Base-by-base conservation (phyloP, 2,797 vertebrate genomes). In the Dryobates pubescens region DNA sequence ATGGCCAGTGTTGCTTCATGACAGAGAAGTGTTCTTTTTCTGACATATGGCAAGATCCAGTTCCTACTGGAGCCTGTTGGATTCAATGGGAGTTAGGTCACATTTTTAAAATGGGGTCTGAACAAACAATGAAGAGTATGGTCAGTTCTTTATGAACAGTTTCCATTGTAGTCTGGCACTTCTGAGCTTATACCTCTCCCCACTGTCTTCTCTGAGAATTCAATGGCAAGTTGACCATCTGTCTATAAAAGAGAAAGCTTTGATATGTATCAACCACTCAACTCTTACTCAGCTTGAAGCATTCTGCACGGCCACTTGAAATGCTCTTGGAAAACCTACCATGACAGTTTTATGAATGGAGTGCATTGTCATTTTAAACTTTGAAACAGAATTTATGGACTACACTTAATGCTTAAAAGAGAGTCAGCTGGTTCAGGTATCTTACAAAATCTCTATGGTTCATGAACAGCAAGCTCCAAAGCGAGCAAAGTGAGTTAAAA, bases 291-390 rank as follows among this genome's bases (percentile, higher is more conserved):
- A 83, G 54, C 56, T 84, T 96, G 79, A 75, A 92, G 18, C 65
- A 79, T 70, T 95, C 58, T 84, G 19, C n/a, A 83, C 72, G 85
- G 86, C 78, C 81, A 27, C 51, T 32, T 93, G 78, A 94, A 96
- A 95, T 58, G 54, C 41, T 91, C 91, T 86, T 61, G 70, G 72
- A 95, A 95, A 95, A 93, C 41, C 13, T 34, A 45, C 41, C 85
- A 57, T 82, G 76, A 81, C 84, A 87, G 64, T 56, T 94, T 95
- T 90, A 74, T 80, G 88, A 96, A 92, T 96, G 91, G 91, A 91
- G 30, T 51, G 58, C 59, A 93, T 89, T 94, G 88, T 95, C 92
- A 88, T 67, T 85, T 95, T 86, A 63, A 38, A 49, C 68, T 91
- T 62, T 73, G 69, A 95, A 93, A 94, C 3, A 45, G 47, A 88